Conservation (phyloP, 2,888 invertebrate genomes). For the Ceramica pisi region DNA sequence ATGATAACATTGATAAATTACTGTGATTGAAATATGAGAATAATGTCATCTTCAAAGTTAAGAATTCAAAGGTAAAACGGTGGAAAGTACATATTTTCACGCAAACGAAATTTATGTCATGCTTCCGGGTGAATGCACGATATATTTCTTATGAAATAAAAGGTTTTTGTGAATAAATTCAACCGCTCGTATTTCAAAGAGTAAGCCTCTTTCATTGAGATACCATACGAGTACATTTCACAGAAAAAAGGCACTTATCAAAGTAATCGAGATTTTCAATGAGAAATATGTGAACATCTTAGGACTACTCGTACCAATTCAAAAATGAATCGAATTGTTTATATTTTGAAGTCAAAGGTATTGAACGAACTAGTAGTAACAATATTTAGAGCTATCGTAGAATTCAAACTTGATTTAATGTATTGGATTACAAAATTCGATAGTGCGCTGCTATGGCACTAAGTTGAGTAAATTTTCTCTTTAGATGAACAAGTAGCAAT, state of each 20-base stretch:
- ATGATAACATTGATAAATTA: constrained; percentile 5
- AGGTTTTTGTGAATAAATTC: constrained; percentile 20
- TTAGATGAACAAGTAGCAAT: not conserved
- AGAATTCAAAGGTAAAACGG: not conserved
- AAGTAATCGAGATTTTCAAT: constrained; percentile 38
- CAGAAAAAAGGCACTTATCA: constrained; percentile 6
- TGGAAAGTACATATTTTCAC: constrained; percentile 22
- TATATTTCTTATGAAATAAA: constrained; percentile 23
- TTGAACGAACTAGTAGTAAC: not conserved
- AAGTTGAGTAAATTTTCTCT: constrained; percentile 6
- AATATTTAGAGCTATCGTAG: not conserved
- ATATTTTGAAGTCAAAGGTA: constrained; percentile 1
- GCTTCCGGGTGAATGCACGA: constrained; percentile 29
- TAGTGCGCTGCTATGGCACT: not conserved
- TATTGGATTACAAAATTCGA: constrained; percentile 10
- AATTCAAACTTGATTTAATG: not conserved
- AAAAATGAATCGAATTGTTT: constrained; percentile 18
- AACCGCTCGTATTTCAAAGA: constrained; percentile 37
- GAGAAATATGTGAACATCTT: constrained; percentile 10
- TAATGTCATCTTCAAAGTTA: not conserved
- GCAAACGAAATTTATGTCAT: constrained; percentile 10
- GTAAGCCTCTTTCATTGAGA: constrained; percentile 18
- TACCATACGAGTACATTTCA: constrained; percentile 19
- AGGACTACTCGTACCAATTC: not conserved
- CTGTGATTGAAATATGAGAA: not conserved